Evolutionary conservation across 2,797 vertebrate genomes (phyloP).

Genomic region (Pseudomugil gertrudae): DNA sequence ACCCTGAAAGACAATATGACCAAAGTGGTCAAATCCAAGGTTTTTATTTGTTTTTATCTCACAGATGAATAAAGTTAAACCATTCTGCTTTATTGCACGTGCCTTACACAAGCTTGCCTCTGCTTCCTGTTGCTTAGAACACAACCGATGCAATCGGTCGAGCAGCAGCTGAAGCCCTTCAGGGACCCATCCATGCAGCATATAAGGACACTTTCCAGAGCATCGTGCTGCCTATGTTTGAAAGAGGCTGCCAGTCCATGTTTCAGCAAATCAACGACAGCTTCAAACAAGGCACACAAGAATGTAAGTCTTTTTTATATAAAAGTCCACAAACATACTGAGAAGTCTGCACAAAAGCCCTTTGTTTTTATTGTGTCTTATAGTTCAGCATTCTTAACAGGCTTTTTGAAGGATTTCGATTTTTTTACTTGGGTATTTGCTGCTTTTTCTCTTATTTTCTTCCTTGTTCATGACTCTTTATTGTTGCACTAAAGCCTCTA

Average conservation of each 20-base stretch:
- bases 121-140: constrained; percentile 80
- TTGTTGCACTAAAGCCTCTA: not conserved
- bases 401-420: too few relatives aligned
- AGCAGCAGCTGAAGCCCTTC: constrained; percentile 91
- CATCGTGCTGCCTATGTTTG: constrained; percentile 92
- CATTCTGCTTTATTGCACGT: not conserved
- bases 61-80: not conserved
- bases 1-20: constrained; percentile 91
- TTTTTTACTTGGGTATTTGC: not conserved
- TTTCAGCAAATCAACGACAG: constrained; percentile 99
- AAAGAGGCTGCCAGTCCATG: constrained; percentile 98
- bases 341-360: too few relatives aligned
- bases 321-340: not conserved
- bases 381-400: not conserved
- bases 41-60: constrained; percentile 54
- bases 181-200: constrained; percentile 92
- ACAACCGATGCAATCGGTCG: constrained; percentile 92
- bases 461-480: not conserved
- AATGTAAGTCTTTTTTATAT: constrained; percentile 83
- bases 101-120: not conserved
- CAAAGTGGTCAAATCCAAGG: constrained; percentile 97
- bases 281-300: constrained; percentile 96
- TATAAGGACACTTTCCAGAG: constrained; percentile 95
- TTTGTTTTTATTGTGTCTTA: too few relatives aligned
- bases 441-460: not conserved